phyloP scores from a whole-genome alignment of 2,888 invertebrate species.

The Lepidonotus clava region DNA sequence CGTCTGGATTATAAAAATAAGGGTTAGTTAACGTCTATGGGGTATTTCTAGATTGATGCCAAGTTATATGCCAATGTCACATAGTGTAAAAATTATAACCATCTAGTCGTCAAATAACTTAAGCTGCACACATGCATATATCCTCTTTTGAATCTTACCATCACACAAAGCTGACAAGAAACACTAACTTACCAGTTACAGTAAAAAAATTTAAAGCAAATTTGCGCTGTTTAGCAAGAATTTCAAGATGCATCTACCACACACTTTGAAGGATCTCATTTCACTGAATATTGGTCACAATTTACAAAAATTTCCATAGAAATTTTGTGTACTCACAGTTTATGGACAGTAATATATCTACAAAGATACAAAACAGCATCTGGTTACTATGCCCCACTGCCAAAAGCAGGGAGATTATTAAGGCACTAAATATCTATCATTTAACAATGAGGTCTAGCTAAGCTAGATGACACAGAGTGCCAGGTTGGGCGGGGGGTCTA shows the following conservation, averaged over 20 bases:
- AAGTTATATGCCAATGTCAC: constrained; percentile 53
- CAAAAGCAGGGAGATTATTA: constrained; percentile 51
- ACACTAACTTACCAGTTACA: constrained; percentile 52
- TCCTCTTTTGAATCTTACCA: constrained; percentile 36
- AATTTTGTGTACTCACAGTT: constrained; percentile 54
- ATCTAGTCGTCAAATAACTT: constrained; percentile 48
- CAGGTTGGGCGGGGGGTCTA: constrained; percentile 33
- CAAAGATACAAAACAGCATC: constrained; percentile 54
- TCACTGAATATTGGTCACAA: constrained; percentile 54
- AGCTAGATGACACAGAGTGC: constrained; percentile 33
- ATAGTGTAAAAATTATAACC: constrained; percentile 50
- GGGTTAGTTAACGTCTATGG: constrained; percentile 50
- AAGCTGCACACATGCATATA: constrained; percentile 51
- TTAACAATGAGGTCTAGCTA: constrained; percentile 38
- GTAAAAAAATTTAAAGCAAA: constrained; percentile 50
- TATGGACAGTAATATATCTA: constrained; percentile 54
- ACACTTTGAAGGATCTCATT: constrained; percentile 52
- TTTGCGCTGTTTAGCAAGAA: constrained; percentile 50
- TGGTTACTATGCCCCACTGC: constrained; percentile 51
- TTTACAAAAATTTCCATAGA: constrained; percentile 54
- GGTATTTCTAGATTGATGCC: constrained; percentile 41
- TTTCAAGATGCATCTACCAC: constrained; percentile 54
- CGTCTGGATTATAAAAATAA: constrained; percentile 41
- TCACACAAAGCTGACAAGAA: constrained; percentile 53
- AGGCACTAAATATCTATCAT: constrained; percentile 49